Evolutionary conservation across 2,797 vertebrate species (phyloP), one percentile per base, ranked within the genome.

Genomic region (Agapornis canus): DNA sequence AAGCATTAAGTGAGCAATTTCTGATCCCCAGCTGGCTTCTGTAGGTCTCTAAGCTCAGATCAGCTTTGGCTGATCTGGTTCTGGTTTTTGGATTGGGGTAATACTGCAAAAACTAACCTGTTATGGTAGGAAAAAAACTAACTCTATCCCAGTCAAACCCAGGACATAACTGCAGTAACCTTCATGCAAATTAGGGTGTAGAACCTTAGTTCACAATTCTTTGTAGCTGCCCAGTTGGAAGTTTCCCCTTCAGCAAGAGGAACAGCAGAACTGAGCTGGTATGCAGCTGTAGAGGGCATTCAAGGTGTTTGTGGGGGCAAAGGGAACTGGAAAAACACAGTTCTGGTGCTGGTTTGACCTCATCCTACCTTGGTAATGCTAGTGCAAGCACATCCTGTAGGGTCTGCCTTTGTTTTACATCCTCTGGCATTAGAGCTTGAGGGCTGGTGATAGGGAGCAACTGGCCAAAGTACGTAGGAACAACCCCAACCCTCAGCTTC

Each of bases 351-450:
- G 20, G 8, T 77, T 59, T 91, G 54, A 69, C 18, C 43, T 59
- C 35, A 14, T 20, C 17, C 51, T 66, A 29, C 17, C 57, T 32
- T 65, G n/a, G 22, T 17, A 29, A 32, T 69, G 31, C 42, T 71
- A 23, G 9, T 60, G 35, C 37, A 22, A 82, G 45, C 3, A 1
- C 2, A 1, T 61, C 31, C 26, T 54, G 0, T 21, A 18, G n/a
- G 2, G 2, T 57, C 27, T 89, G 20, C 35, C 39, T 59, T 89
- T 64, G 51, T 69, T 89, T 60, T 59, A 14, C 6, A 0, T 32
- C 6, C 29, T 5, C 4, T 71, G 52, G 4, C 6, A 3, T 45
- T 71, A n/a, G 21, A 52, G 37, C 29, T 59, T 68, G 68, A 76
- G 39, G 10, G 2, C 6, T 64, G 37, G 12, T 45, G 19, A 25